phyloP scores from a whole-genome alignment of 1,140 invertebrate genomes.

The Leptestheria dahalacensis region DNA sequence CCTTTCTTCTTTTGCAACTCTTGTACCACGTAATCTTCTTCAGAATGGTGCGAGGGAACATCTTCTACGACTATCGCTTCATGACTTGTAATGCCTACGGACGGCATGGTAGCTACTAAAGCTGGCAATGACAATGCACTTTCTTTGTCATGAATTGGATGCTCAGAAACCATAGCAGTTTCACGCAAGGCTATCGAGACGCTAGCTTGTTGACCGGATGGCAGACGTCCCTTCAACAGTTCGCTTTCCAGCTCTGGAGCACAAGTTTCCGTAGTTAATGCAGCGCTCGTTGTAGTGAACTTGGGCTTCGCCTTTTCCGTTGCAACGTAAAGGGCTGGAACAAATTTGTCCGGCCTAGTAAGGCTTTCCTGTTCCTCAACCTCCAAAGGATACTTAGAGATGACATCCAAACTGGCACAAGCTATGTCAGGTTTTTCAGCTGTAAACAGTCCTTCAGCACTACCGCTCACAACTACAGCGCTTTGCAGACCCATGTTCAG shows the following conservation, averaged over 20 bases:
- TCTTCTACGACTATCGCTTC: slow-evolving; percentile 16
- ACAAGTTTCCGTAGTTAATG: slow-evolving; percentile 40
- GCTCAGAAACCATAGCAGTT: slow-evolving; percentile 34
- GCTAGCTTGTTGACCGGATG: slow-evolving; percentile 37
- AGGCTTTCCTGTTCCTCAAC: slow-evolving; percentile 28
- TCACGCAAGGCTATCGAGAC: slow-evolving; percentile 36
- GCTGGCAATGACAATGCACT: slow-evolving; percentile 16
- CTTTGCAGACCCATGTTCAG: not conserved
- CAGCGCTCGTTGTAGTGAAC: slow-evolving; percentile 43
- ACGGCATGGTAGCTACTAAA: not conserved
- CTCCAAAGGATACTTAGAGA: not conserved
- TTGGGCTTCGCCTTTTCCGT: slow-evolving; percentile 50
- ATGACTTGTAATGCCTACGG: slow-evolving; percentile 12
- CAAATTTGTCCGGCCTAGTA: slow-evolving; percentile 56
- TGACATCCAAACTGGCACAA: not conserved
- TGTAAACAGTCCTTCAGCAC: not conserved
- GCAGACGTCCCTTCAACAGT: slow-evolving; percentile 35
- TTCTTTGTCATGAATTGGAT: slow-evolving; percentile 40
- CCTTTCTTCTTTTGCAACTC: slow-evolving; percentile 36
- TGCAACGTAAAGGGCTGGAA: slow-evolving; percentile 58
- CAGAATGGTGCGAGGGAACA: slow-evolving; percentile 16
- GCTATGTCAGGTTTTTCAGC: not conserved
- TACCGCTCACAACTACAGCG: not conserved
- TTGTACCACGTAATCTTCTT: slow-evolving; percentile 15
- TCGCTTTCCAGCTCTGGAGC: slow-evolving; percentile 47